These are phyloP conservation scores for Sipha maydis DNA, from an alignment of 2,888 invertebrate species.

Conservation along the genomic window DNA sequence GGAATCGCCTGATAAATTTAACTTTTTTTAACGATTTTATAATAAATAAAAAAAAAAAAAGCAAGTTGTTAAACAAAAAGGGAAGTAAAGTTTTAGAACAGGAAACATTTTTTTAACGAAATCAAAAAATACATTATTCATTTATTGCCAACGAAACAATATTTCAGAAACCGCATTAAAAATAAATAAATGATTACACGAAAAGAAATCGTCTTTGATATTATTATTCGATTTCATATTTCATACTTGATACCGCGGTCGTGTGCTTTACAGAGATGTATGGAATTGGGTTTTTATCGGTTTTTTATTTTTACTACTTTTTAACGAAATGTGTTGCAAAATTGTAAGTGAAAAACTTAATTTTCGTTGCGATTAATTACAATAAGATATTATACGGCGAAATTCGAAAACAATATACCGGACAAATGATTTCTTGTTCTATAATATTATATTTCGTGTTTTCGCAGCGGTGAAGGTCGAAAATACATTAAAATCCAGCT, in stretches of 20 bases:
- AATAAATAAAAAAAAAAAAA: background rate
- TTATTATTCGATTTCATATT: background rate
- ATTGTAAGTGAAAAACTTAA: too few relatives aligned
- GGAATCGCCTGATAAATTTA: background rate
- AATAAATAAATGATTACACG: background rate
- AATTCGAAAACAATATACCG: background rate
- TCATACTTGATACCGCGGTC: background rate
- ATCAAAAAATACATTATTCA: background rate
- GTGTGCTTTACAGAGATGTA: background rate
- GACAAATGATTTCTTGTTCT: background rate
- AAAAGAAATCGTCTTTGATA: background rate
- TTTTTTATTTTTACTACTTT: background rate
- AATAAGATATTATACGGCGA: background rate
- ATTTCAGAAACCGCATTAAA: background rate
- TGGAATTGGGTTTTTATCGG: background rate
- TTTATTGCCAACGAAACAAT: background rate
- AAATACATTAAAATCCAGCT: background rate
- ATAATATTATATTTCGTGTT: background rate
- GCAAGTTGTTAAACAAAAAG: background rate
- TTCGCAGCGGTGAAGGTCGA: background rate
- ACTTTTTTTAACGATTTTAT: background rate
- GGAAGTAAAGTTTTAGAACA: background rate
- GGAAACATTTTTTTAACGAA: background rate
- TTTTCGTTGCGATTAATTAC: too few relatives aligned
- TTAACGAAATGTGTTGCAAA: too few relatives aligned